Percentiles rank a stretch among this genome's conserved stretches.
Evolutionary conservation across 1,140 invertebrate species (phyloP).

Genomic region (Neodiprion fabricii): DNA sequence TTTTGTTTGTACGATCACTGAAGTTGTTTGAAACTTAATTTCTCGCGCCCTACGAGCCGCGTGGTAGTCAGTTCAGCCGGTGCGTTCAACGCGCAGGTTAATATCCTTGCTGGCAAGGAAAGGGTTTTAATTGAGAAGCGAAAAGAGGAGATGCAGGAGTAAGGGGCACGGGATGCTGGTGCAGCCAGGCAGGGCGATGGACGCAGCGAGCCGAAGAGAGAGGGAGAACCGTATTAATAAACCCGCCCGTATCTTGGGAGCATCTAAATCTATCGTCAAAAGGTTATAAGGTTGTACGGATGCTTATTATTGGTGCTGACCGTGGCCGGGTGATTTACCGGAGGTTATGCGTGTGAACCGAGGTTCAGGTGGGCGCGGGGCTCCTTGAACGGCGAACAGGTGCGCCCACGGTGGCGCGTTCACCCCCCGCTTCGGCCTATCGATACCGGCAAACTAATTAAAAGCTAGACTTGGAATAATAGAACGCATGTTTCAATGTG

Average conservation of each 20-base stretch:
- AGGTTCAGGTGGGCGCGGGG: constrained; percentile 8
- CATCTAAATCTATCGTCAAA: constrained; percentile 6
- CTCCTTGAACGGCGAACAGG: not conserved
- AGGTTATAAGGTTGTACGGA: constrained; percentile 7
- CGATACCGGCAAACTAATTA: too few relatives aligned
- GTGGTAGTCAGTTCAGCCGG: not conserved
- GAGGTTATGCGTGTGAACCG: constrained; percentile 13
- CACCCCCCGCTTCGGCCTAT: too few relatives aligned
- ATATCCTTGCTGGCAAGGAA: not conserved
- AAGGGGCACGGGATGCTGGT: not conserved
- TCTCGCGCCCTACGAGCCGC: too few relatives aligned
- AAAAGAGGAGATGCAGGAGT: not conserved
- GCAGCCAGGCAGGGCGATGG: not conserved
- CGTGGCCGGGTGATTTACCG: constrained; percentile 12
- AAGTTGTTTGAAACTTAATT: too few relatives aligned
- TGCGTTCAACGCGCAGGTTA: not conserved
- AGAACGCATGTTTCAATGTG: too few relatives aligned
- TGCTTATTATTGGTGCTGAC: constrained; percentile 13
- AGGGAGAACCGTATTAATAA: constrained; percentile 5
- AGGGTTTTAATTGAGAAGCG: not conserved
- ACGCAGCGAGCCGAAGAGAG: not conserved
- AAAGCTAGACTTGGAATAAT: too few relatives aligned
- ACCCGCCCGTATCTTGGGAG: constrained; percentile 6
- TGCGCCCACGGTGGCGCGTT: not conserved
- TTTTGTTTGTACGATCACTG: too few relatives aligned